Evolutionary conservation across 2,888 invertebrate genomes (phyloP), one percentile per base, ranked within the genome.

Genomic region (Spilarctia lutea): DNA sequence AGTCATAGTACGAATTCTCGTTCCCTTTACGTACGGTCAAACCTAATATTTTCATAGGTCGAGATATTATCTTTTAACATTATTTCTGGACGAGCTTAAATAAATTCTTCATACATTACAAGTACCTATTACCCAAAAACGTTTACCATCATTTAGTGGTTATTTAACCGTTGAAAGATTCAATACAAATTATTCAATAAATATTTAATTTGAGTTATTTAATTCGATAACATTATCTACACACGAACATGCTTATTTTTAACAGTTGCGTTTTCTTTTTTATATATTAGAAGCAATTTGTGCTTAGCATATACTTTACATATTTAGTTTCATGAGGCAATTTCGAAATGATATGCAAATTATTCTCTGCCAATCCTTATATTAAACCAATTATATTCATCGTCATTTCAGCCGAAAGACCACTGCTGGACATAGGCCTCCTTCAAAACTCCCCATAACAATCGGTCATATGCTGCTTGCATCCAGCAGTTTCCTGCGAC

Each of bases 21-120:
- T 81, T 73, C 48, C 66, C 73, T 80, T 75, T 76, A 85, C 87
- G 84, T 81, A 79, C 82, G 89, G 78, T 89, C 90, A 91, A 63
- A 91, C 92, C 91, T 90, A 92, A 93, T 93, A 93, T 93, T 93
- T 91, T 92, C 87, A 85, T 89, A 89, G 87, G 79, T 84, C 81
- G 86, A 87, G 90, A 92, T 93, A 91, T 93, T 93, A 91, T 94
- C 91, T 88, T 93, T 91, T 90, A 91, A 92, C 92, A 93, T 90
- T 88, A 83, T 84, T 85, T 82, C 83, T 83, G 83, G 76, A 66
- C 71, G 42, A 60, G 68, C 52, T 74, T 52, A 67, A 73, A 74
- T 75, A 73, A 72, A 39, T 77, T 70, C 24, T 27, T 27, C 42
- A 30, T 63, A 30, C 13, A 20, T 71, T 65, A 18, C 6, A 65